Base-by-base conservation (phyloP, 2,113 vertebrate species). In the Myanophis thanlyinensis region DNA sequence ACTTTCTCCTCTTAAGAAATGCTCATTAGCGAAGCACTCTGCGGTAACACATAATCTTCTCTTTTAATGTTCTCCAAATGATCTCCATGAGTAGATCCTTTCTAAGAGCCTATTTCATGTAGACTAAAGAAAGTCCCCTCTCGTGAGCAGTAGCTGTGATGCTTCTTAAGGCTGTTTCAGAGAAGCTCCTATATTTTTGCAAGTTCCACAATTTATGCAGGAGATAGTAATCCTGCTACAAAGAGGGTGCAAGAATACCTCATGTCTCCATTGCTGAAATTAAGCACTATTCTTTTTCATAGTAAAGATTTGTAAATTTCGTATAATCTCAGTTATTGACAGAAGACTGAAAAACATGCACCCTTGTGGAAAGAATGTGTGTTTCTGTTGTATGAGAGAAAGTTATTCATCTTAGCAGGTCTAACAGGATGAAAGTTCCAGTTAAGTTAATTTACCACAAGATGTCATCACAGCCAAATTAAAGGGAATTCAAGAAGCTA, bases 401-500 rank as follows among this genome's bases (percentile, higher is more conserved):
- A 40, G 10, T 88, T 54, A n/a, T 11, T 25, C 13, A 35, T 48
- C 90, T 53, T 30, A 84, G 30, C 10, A 73, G n/a, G 7, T 92
- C 40, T 54, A 47, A 7, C 51, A 89, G 80, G 89, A 44, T 30
- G 84, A 9, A 48, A 88, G 30, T 80, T 88, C 27, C 89, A 93
- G 15, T 93, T 91, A 56, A 25, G 18, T 35, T 86, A 86, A 86
- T 27, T 52, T 44, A 47, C 93, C 93, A 93, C 93, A 48, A 93
- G 93, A 92, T 93, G 93, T 89, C 93, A 40, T 80, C 40, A 90
- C 9, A 3, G 8, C 27, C 90, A 89, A 93, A 92, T 87, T 91
- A 92, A 73, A 89, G 62, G 53, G 30, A 62, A 85, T 5, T 30
- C 6, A 30, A 51, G 40, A 87, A 15, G 12, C 1, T 48, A 25